Base-by-base conservation (phyloP, 2,888 invertebrate species). In the Microplitis deprimator region DNA sequence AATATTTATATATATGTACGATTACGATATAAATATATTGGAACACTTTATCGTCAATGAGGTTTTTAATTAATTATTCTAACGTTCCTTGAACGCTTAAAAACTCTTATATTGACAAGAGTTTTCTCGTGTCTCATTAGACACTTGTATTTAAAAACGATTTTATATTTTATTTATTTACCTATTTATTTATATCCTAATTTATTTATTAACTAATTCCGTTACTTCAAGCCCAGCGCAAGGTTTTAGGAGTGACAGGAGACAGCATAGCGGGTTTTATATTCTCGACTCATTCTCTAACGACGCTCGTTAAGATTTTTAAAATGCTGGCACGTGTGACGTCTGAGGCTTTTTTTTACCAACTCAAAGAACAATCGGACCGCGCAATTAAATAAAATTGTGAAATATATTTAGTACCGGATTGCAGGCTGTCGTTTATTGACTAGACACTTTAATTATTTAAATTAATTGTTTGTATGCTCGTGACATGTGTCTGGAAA, bases 201-300 rank as follows among this genome's bases (percentile, higher is more conserved):
- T 68, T 75, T 41, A 50, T 70, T 71, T 77, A 76, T 73, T 79
- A 77, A 77, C 79, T 79, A 79, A 76, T 79, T 74, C 50, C 50
- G 50, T 50, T 78, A 75, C 80, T 79, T 79, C 82, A 82, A 82
- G 82, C 82, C 81, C 82, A 81, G 82, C 80, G 80, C 79, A 79
- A 80, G 79, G 62, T 68, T 68, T 29, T 29, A 67, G 73, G 74
- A 65, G 73, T 59, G 62, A 74, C 41, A 77, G 73, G 73, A 77
- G 77, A 77, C 68, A 77, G 77, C 73, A 69, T 64, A 77, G 77
- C 69, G 65, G 77, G 69, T 50, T 50, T 29, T 50, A 77, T 77
- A 77, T 74, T 77, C 77, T 77, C 77, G 77, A 74, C 73, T 73
- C 73, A 77, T 77, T 77, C 77, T 77, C 74, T 73, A 74, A 74